Conservation (phyloP, 2,888 invertebrate species). For the Kryphioiulus occultus region DNA sequence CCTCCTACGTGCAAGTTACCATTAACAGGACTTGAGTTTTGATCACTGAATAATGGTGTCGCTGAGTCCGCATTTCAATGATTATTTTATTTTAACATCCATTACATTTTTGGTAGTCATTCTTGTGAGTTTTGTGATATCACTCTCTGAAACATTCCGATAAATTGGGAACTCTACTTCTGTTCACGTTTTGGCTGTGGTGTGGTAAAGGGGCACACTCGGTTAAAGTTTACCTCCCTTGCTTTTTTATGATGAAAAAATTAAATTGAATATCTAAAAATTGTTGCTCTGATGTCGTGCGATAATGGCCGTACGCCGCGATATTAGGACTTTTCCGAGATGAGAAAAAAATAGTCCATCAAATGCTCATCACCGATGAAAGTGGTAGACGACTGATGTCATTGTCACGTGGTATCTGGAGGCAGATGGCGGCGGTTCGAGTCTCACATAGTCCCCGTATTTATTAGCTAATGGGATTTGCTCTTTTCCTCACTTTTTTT, state of each 20-base stretch:
- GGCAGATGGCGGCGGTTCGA: slow-evolving; percentile 41
- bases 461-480: slow-evolving; percentile 40
- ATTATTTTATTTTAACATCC: too few species aligned
- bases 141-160: too few species aligned
- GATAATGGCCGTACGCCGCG: neutral
- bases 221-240: neutral
- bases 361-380: slow-evolving; percentile 51
- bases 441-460: neutral
- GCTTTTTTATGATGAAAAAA: neutral
- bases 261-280: neutral
- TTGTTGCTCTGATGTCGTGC: neutral
- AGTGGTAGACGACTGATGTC: slow-evolving; percentile 49
- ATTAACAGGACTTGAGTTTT: too few species aligned
- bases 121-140: too few species aligned
- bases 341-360: slow-evolving; percentile 51
- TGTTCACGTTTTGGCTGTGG: too few species aligned
- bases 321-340: neutral
- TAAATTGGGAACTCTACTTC: too few species aligned
- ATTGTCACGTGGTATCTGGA: slow-evolving; percentile 45
- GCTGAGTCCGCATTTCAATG: too few species aligned
- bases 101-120: too few species aligned
- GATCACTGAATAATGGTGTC: too few species aligned
- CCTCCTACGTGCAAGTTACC: too few species aligned
- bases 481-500: neutral
- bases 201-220: too few species aligned